Evolutionary conservation across 2,113 vertebrate genomes (phyloP), one percentile per base, ranked within the genome.

Genomic region (Callionymus lyra): DNA sequence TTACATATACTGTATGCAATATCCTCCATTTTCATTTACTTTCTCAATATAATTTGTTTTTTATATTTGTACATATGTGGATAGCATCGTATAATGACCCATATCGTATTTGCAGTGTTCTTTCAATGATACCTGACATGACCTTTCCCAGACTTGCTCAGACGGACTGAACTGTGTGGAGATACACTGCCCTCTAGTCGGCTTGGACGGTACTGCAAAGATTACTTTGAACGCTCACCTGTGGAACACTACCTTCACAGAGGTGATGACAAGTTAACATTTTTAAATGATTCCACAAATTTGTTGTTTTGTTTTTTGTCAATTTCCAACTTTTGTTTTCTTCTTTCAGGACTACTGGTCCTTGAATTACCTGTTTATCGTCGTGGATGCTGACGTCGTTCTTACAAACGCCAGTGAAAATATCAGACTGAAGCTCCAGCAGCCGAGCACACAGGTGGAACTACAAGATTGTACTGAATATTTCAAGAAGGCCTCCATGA

Each of bases 161-260:
- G 65, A 71, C 34, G 88, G 86, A 0, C 73, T 87, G 19, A 79
- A 13, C 4, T 95, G 91, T 21, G 89, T 92, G 71, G 81, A 78
- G 57, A 80, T 96, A 18, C 75, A 39, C 37, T 98, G 93, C 53
- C 89, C 92, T 0, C 85, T 98, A 43, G 79, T 79, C 39, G 91
- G 84, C 10, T 64, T 94, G 11, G 89, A 97, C 73, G 93, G 84
- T 63, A 86, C 84, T 68, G 88, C 91, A 16, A 56, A 74, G 0
- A 41, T 97, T 0, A 14, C 83, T 19, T 42, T 95, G 12, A 84
- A 84, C n/a, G 82, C 91, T 1, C 80, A 79, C 16, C 61, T 97
- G 0, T 96, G 92, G 92, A 93, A 91, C 53, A 60, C 82, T 19
- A 97, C 93, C 0, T 88, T 97, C 48, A 52, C 88, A 12, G 85